Evolutionary conservation across 2,797 vertebrate genomes (phyloP), one percentile per base, ranked within the genome.

Genomic region (Sorex maritimensis): DNA sequence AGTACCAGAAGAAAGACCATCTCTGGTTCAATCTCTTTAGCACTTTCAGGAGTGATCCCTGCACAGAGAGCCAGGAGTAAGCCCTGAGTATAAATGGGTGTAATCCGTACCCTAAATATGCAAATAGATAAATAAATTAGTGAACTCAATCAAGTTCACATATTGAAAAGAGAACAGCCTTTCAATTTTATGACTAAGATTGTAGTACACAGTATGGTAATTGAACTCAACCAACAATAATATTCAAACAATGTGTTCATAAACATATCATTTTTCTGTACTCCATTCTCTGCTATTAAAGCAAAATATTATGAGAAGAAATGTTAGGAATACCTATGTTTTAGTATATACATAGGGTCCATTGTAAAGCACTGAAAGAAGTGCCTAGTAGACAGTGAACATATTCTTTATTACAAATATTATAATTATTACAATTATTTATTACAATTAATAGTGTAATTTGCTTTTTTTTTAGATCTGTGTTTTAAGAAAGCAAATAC

Each of bases 91-190:
- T 34, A 34, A 34, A 34, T 52, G 52, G 52, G 15, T 52, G 52
- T 52, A 12, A 15, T 15, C 52, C 52, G 11, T 12, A 52, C 52
- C 52, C 52, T 52, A 52, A 11, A 52, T 52, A 52, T 12, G 52
- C 15, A 52, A 52, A 15, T 52, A 52, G 15, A 52, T 15, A 52
- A 34, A 34, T 34, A 34, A 34, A 34, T 34, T 34, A 58, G 12
- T 75, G 1, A 69, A 83, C 6, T 68, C 44, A 88, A 63, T 81
- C 19, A 93, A 79, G 88, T 92, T 93, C 72, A 84, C 69, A 91
- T 34, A 82, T 44, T 74, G 0, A 52, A 5, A 46, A 65, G 65
- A 73, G 4, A 81, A 13, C 68, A 88, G 3, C 75, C 30, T 77
- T 30, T 67, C 68, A 5, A 26, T 69, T 77, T 94, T 71, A 73